Conservation (phyloP, 2,113 vertebrate genomes). For the Pseudorasbora parva region DNA sequence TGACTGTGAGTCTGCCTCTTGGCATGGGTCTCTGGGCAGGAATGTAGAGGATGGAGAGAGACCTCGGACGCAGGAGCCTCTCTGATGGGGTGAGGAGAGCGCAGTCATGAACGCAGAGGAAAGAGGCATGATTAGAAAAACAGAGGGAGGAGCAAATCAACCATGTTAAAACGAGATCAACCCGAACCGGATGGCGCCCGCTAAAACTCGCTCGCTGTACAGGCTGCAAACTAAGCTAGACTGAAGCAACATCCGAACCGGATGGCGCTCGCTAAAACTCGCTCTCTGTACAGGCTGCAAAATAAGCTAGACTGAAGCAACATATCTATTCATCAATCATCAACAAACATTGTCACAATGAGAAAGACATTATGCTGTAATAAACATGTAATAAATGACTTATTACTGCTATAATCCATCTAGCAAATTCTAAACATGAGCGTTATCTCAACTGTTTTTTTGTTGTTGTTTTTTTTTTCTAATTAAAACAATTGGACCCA, state of each 20-base stretch:
- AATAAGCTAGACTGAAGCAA: neutral
- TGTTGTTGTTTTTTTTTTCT: neutral
- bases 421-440: neutral
- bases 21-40: slow-evolving; percentile 65
- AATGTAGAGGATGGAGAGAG: neutral
- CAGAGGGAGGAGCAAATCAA: slow-evolving; percentile 28
- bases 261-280: neutral
- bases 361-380: neutral
- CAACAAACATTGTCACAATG: no score
- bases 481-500: neutral
- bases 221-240: neutral
- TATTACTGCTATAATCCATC: neutral
- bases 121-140: slow-evolving; percentile 5
- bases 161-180: slow-evolving; percentile 33
- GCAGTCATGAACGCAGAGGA: neutral
- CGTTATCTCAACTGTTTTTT: neutral
- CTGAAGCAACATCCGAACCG: no score
- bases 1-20: slow-evolving; percentile 66
- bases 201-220: neutral
- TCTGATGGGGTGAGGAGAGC: slow-evolving; percentile 4
- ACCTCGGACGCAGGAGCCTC: neutral
- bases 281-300: neutral
- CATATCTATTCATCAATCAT: neutral
- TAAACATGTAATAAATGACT: neutral
- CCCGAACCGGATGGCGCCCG: neutral